Evolutionary conservation across 2,888 invertebrate genomes (phyloP).

Genomic region (Ethmia dodecea): DNA sequence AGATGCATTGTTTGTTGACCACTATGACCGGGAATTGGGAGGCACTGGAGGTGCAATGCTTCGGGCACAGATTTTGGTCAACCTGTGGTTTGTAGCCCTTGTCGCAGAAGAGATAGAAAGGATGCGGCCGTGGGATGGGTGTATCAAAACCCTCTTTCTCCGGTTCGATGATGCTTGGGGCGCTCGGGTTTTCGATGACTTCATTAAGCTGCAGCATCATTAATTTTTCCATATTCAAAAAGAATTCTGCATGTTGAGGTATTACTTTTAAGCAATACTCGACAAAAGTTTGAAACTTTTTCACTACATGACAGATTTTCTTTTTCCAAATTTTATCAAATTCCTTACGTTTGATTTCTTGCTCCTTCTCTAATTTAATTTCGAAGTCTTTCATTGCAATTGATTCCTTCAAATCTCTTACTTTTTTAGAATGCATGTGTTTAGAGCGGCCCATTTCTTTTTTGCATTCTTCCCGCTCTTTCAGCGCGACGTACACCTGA

Average conservation of each 20-base stretch:
- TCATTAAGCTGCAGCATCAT: constrained; percentile 58
- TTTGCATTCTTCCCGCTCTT: constrained; percentile 50
- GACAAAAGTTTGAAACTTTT: constrained; percentile 57
- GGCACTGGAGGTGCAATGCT: constrained; percentile 46
- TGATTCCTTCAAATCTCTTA: constrained; percentile 35
- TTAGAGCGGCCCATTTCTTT: constrained; percentile 38
- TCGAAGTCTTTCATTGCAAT: constrained; percentile 43
- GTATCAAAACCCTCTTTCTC: constrained; percentile 32
- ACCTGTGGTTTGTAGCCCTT: constrained; percentile 40
- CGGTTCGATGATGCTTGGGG: constrained; percentile 43
- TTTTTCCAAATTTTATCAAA: constrained; percentile 48
- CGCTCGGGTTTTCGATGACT: constrained; percentile 40
- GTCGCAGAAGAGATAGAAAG: constrained; percentile 57
- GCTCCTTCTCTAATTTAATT: constrained; percentile 39
- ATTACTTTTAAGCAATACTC: constrained; percentile 48
- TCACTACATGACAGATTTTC: constrained; percentile 57
- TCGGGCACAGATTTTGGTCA: constrained; percentile 46
- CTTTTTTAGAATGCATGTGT: constrained; percentile 43
- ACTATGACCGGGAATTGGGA: constrained; percentile 55
- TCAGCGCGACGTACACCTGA: constrained; percentile 61
- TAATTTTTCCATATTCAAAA: constrained; percentile 60
- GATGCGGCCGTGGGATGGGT: constrained; percentile 43
- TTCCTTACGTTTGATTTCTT: constrained; percentile 36
- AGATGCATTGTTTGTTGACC: constrained; percentile 54
- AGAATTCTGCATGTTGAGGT: constrained; percentile 63